Percentiles rank a stretch among this genome's conserved stretches.
Conservation (phyloP, 2,797 vertebrate species). For the Sebastiscus albofasciatus region DNA sequence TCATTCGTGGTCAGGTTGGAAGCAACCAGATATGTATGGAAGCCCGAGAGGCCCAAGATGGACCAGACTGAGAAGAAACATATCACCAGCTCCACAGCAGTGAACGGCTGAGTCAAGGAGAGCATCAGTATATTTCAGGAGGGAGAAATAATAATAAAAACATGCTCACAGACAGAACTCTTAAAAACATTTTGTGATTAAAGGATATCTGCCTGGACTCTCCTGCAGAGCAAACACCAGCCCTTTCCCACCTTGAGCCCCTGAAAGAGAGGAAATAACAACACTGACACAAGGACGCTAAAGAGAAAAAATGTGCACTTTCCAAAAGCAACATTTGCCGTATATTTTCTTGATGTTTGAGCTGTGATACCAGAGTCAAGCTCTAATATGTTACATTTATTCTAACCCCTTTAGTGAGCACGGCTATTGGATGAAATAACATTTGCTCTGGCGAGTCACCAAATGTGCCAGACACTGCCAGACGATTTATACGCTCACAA, state of each 20-base stretch:
- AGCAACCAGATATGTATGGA: constrained; percentile 96
- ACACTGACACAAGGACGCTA: background rate
- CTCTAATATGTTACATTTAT: background rate
- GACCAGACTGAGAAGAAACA: constrained; percentile 99
- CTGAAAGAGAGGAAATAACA: constrained; percentile 70
- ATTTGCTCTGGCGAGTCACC: background rate
- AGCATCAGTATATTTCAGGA: background rate
- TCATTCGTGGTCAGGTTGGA: constrained; percentile 97
- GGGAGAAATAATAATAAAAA: background rate
- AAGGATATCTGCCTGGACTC: constrained; percentile 99
- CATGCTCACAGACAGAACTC: background rate
- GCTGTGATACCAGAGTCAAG: background rate
- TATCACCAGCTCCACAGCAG: constrained; percentile 93
- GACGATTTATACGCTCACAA: background rate
- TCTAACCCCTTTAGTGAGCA: background rate
- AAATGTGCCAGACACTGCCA: background rate
- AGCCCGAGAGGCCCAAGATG: constrained; percentile 98
- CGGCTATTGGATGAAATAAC: background rate
- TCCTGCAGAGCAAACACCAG: constrained; percentile 90
- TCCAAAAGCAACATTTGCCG: background rate
- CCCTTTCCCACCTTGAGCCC: constrained; percentile 86
- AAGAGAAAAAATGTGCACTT: background rate
- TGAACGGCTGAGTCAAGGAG: constrained; percentile 87
- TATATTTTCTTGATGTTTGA: background rate
- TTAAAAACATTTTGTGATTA: background rate